Base-by-base conservation (phyloP, 2,888 invertebrate species). In the Junonia oenone region DNA sequence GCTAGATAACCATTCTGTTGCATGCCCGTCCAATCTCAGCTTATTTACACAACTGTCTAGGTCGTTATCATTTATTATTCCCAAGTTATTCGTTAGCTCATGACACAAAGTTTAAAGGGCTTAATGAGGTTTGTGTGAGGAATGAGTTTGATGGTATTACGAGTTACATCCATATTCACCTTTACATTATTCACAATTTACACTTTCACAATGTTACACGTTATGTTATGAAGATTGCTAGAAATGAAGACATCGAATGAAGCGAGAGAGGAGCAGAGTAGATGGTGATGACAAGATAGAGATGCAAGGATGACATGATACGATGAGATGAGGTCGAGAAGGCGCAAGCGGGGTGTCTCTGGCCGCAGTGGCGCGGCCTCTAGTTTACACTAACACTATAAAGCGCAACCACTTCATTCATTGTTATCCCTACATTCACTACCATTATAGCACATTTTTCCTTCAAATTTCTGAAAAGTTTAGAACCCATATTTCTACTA, bases 21-120 rank as follows among this genome's bases (percentile, higher is more conserved):
- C 76, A 75, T 84, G 85, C 79, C 85, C 83, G 84, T 82, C 83
- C 86, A 80, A 85, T 87, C 80, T 86, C 87, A 86, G 88, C 84
- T 83, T 78, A 84, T 84, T 84, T 81, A 67, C 84, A 86, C 87
- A 83, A 81, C 82, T 38, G 37, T 22, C 22, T 38, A 40, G n/a
- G 38, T 40, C 15, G 29, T 53, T 38, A 35, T 19, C 4, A 0
- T 8, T 22, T 43, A 2, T 26, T 43, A 13, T 22, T n/a, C 43
- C 43, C 17, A 13, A 26, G 43, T 6, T 13, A 43, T n/a, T 31
- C 19, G 6, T 33, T 31, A 17, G 49, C 19, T 50, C 14, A 29
- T 45, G 45, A 46, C 49, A 27, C 14, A 14, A 19, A 29, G 37
- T 45, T 45, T 38, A 31, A 13, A 17, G 31, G 52, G 50, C 27